Base-by-base conservation (phyloP, 1,140 invertebrate species). In the Bombus impatiens region DNA sequence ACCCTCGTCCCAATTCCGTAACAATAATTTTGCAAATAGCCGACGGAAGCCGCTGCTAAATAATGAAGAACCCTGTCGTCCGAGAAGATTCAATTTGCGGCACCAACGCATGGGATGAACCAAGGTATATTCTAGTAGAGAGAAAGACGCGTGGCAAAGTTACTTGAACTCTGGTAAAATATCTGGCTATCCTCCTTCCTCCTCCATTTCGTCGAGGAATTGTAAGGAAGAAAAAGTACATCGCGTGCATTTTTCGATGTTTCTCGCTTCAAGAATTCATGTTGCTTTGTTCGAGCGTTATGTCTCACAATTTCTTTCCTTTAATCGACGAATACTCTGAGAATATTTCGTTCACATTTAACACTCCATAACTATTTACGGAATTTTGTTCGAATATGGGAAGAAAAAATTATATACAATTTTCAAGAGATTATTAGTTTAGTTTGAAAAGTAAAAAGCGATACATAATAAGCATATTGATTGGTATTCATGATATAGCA, bases 11-110 rank as follows among this genome's bases (percentile, higher is more conserved):
- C 92, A 91, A 93, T 93, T 90, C 89, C 91, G 87, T 91, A 93
- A 94, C 90, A 91, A 93, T 93, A 94, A 94, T 94, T 93, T 92
- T 93, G 89, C 90, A 92, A 93, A 94, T 92, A 91, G 92, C 90
- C 90, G 84, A 87, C 87, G 90, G 87, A 92, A 92, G 88, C 88
- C 89, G 88, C 88, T 87, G 87, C 84, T 93, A 92, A 94, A 93
- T 93, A 94, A 94, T 93, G 90, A 93, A 94, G 84, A 68, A 91
- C 74, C 87, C 68, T 88, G 91, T 91, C 90, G 92, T 91, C 86
- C 86, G 87, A 86, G 91, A 90, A 93, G 91, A 93, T 93, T 93
- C 91, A 93, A 93, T 93, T 93, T 93, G 90, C 88, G 81, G 76
- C 86, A 82, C 77, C 79, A 78, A 85, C 86, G 72, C 80, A 86